Base-by-base conservation (phyloP, 2,797 vertebrate genomes). In the Chaetodon trifasciatus region DNA sequence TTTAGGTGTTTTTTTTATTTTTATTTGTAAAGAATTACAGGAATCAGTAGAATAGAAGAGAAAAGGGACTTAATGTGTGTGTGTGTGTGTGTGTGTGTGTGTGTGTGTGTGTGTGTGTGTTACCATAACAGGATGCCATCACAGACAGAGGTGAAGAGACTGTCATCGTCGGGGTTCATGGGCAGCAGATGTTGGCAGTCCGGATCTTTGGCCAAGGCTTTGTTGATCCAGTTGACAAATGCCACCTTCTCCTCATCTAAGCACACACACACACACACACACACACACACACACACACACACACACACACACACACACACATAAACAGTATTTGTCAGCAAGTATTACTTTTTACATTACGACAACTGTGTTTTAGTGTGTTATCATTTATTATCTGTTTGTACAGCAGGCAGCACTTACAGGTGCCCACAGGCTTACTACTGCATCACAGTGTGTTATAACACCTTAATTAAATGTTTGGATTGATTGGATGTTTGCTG, bases 201-300 rank as follows among this genome's bases (percentile, higher is more conserved):
- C 24, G 96, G 92, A 89, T 99, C 98, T 76, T 97, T 95, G 42
- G 94, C 96, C 82, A 99, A 94, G 83, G 97, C 93, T 94, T 98
- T 99, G 95, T 99, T 99, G 92, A 99, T 96, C 98, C 98, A 99
- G 90, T 98, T 98, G 64, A 97, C 97, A 92, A 99, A 99, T 40
- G 98, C 98, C 87, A 99, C 97, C 86, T 98, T 99, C 89, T 99
- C 98, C 93, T 99, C 98, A 95, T 99, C 98, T 99, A 81, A 65
- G 83, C 79, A 83, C 62, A 85, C 12, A 62, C 23, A 47, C 32
- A 17, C 28, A 28, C 28, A 28, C 28, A 28, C 28, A 28, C 28
- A 28, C 79, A 83, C 62, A 85, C 12, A 62, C 24, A 75, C 16
- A 58, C 5, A 60, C 44, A 72, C 13, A 55, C 37, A 72, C 58